Evolutionary conservation across 2,113 vertebrate species (phyloP), one percentile per base, ranked within the genome.

Genomic region (Thymallus thymallus): DNA sequence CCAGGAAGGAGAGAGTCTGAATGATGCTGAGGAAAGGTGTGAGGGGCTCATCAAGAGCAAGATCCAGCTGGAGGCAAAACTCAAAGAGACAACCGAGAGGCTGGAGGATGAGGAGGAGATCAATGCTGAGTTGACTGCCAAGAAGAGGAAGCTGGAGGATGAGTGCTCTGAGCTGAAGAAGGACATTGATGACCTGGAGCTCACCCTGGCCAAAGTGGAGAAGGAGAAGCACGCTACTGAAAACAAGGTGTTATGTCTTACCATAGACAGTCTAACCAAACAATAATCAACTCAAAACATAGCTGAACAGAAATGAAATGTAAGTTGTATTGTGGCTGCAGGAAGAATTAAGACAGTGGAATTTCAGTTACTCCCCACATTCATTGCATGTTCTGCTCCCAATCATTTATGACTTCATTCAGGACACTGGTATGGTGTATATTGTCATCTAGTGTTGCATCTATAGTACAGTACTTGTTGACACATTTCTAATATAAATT

Each of bases 31-130:
- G 56, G 56, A 60, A 22, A 60, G 56, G n/a, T 60, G 56, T 0
- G 56, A 60, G 56, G 56, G 56, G 56, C 56, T 60, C 56, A 60
- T 60, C 56, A 60, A 60, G 56, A 60, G 56, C 56, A 60, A 60
- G 56, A 60, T 60, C 56, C 56, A 60, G 56, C 56, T 0, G 56
- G 56, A 60, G 56, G 56, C 56, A 4, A 60, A 60, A 0, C 56
- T 60, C 56, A 60, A 60, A 60, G 56, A 60, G 56, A 60, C 56
- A 6, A 60, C 56, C 20, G 56, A 60, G 56, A 60, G 56, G 56
- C 56, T 60, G 56, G 56, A 60, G 56, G 56, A 60, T 60, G 56
- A 60, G 56, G 56, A 60, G 56, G 56, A 60, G n/a, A 60, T 60
- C 18, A 60, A 60, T 60, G 56, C 56, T 60, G 56, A 60, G 56